phyloP scores from a whole-genome alignment of 1,140 invertebrate genomes.

The Microvelia longipes region DNA sequence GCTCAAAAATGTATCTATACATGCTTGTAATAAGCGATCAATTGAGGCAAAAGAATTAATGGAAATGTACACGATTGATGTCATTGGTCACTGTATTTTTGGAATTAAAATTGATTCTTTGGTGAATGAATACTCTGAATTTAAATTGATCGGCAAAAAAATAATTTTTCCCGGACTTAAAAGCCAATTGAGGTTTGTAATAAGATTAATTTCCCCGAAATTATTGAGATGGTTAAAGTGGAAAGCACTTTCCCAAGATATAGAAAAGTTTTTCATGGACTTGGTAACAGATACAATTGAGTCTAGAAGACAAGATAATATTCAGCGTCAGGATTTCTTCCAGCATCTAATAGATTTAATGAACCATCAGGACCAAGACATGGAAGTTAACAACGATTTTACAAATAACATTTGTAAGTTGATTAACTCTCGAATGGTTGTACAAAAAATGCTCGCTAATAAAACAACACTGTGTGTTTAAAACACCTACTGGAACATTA shows the following conservation, averaged over 20 bases:
- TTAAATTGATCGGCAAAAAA: constrained; percentile 14
- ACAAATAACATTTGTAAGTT: no score
- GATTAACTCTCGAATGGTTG: no score
- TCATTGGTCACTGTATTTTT: constrained; percentile 44
- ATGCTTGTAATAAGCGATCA: constrained; percentile 6
- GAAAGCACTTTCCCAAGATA: constrained; percentile 7
- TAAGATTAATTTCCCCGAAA: constrained; percentile 9
- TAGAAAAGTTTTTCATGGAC: constrained; percentile 17
- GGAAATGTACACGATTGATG: constrained; percentile 42
- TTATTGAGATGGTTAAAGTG: constrained; percentile 7
- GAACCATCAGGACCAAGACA: constrained; percentile 13
- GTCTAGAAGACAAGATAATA: constrained; percentile 19
- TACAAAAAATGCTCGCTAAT: no score
- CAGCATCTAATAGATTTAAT: constrained; percentile 23
- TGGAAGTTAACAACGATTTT: background rate
- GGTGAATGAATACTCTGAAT: constrained; percentile 27
- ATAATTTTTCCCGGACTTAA: constrained; percentile 4
- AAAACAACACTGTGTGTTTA: no score
- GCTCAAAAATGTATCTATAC: constrained; percentile 23
- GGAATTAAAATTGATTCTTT: constrained; percentile 42
- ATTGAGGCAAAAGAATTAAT: constrained; percentile 38
- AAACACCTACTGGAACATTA: no score
- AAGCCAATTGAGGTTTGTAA: background rate
- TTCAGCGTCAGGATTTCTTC: constrained; percentile 21
- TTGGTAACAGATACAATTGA: constrained; percentile 18